Percentiles rank a stretch among this genome's conserved stretches.
Conservation (phyloP, 2,113 vertebrate species). For the Bungarus multicinctus region DNA sequence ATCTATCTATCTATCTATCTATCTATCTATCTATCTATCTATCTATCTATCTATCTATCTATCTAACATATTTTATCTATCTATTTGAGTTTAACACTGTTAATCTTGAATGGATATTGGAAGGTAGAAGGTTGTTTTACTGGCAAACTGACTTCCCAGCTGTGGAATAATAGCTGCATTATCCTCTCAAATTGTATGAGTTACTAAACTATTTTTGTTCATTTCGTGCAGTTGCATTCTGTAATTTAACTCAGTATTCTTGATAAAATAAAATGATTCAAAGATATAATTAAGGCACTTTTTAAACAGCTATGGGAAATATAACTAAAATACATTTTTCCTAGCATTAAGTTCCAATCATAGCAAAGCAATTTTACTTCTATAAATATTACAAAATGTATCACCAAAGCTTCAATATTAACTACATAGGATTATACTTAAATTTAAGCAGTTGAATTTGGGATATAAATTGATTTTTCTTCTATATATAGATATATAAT, state of each 20-base stretch:
- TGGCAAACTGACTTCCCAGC: neutral
- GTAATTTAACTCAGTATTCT: neutral
- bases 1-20: too few species aligned
- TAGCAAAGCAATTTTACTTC: neutral
- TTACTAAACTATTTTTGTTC: neutral
- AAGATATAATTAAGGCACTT: neutral
- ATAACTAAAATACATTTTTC: neutral
- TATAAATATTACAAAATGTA: neutral
- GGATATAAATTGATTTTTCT: neutral
- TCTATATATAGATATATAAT: too few species aligned
- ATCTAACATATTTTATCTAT: neutral
- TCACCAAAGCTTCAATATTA: neutral
- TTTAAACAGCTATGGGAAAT: neutral
- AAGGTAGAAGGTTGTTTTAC: neutral
- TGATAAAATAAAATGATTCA: neutral
- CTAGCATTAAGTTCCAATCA: neutral
- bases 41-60: too few species aligned
- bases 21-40: too few species aligned
- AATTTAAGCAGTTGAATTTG: neutral
- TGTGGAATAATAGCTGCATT: neutral
- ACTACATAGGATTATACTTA: neutral
- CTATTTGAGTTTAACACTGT: neutral
- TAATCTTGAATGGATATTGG: neutral
- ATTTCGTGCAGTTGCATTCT: neutral
- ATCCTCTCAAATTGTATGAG: neutral